Base-by-base conservation (phyloP, 2,888 invertebrate species). In the Amblyjoppa proteus region DNA sequence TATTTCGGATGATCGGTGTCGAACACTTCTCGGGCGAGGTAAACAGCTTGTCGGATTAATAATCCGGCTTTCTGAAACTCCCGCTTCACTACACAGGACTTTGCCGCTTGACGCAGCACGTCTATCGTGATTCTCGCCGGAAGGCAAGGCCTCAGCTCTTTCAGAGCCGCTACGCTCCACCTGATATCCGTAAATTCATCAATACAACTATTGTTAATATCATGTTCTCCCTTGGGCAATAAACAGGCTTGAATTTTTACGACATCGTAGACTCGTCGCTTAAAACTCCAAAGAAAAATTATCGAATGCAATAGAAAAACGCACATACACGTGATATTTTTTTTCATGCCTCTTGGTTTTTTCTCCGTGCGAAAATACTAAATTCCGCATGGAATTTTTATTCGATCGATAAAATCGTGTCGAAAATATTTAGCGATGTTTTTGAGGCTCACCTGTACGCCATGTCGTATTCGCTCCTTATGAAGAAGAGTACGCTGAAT, bases 61-160 rank as follows among this genome's bases (percentile, higher is more conserved):
- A 97, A 95, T 89, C 97, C 97, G 38, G 98, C 98, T 91, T 96
- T 96, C 53, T 95, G 95, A 94, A 98, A 98, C 90, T 97, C 96
- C 58, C 98, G 95, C 95, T 98, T 98, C 68, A 98, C 97, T 64
- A 98, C 98, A 95, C 98, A 98, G 25, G 98, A 97, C 94, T 98
- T 98, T 85, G 98, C 97, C 90, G 98, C 97, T 92, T 98, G 97
- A 70, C 98, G 96, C 56, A 98, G 94, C 77, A 98, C 97, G 93
- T 98, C 98, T 77, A 98, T 96, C 51, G 96, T 95, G 84, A 97
- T 95, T 93, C 97, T 96, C 89, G 95, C 94, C 34, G 97, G 96
- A 85, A 96, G 95, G 88, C 95, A 95, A 41, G 95, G 94, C 28
- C 95, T 95, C 75, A 98, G 94, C 90, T 97, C 95, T 71, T 95